phyloP scores from a whole-genome alignment of 1,140 invertebrate genomes.

The Caenorhabditis latens region DNA sequence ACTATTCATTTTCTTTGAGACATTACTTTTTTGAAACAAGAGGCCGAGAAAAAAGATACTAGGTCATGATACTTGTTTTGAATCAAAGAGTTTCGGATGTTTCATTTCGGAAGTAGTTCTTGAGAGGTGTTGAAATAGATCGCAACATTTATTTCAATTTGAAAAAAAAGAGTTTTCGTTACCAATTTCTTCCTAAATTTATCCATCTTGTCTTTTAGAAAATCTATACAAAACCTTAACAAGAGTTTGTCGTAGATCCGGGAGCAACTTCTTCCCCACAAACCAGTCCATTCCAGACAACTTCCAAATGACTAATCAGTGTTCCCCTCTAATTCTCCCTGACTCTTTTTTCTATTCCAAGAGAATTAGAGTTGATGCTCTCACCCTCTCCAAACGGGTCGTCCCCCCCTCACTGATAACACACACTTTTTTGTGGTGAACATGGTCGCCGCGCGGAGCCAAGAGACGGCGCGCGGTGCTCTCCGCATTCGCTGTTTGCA shows the following conservation, averaged over 20 bases:
- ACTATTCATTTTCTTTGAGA: background rate
- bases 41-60: background rate
- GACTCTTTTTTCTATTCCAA: slow-evolving; percentile 8
- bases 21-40: background rate
- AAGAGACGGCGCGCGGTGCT: slow-evolving; percentile 4
- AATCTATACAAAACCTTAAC: too few relatives aligned
- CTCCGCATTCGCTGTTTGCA: slow-evolving; percentile 20
- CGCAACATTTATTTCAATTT: too few relatives aligned
- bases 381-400: slow-evolving; percentile 1
- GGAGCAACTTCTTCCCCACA: background rate
- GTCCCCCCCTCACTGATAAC: slow-evolving; percentile 21
- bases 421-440: slow-evolving; percentile 39
- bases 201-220: too few relatives aligned
- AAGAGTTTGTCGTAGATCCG: too few relatives aligned
- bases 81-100: background rate
- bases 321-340: background rate
- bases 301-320: background rate
- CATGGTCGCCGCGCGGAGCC: background rate
- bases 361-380: background rate
- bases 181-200: too few relatives aligned
- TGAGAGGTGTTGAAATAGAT: too few relatives aligned
- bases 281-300: slow-evolving; percentile 17
- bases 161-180: too few relatives aligned
- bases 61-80: background rate
- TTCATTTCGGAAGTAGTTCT: too few relatives aligned